phyloP scores from a whole-genome alignment of 2,888 invertebrate species.

The Dolichomitus sp. region DNA sequence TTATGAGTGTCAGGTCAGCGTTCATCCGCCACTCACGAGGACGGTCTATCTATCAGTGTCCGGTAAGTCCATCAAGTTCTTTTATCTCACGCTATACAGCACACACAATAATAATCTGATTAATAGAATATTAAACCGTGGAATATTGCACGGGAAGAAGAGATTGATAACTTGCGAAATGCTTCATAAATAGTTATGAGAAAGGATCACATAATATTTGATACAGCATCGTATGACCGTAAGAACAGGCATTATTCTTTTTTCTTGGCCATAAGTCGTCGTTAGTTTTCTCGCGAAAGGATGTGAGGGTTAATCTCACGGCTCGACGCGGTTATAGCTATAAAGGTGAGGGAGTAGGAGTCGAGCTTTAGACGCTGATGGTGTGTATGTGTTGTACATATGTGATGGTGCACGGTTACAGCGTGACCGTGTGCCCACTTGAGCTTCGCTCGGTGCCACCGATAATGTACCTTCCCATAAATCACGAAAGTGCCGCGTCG shows the following conservation, averaged over 20 bases:
- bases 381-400: slow-evolving; percentile 27
- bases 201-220: slow-evolving; percentile 4
- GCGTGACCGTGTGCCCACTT: slow-evolving; percentile 53
- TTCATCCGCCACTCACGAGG: slow-evolving; percentile 91
- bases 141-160: background rate
- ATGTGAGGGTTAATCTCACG: slow-evolving; percentile 61
- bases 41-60: slow-evolving; percentile 91
- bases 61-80: slow-evolving; percentile 88
- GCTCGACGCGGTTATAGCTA: slow-evolving; percentile 48
- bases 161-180: background rate
- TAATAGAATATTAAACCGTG: background rate
- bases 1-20: slow-evolving; percentile 94
- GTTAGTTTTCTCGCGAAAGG: slow-evolving; percentile 44
- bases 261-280: slow-evolving; percentile 27
- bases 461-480: slow-evolving; percentile 71
- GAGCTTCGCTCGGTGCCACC: slow-evolving; percentile 57
- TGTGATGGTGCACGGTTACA: slow-evolving; percentile 31
- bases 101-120: background rate
- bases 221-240: background rate
- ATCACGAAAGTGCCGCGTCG: slow-evolving; percentile 76
- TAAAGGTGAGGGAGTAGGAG: slow-evolving; percentile 17
- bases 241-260: background rate
- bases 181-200: slow-evolving; percentile 27
- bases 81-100: slow-evolving; percentile 4
- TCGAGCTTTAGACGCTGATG: background rate